These are phyloP conservation scores for Eulemur albifrons DNA, from an alignment of 2,797 vertebrate species.

Conservation along the genomic window DNA sequence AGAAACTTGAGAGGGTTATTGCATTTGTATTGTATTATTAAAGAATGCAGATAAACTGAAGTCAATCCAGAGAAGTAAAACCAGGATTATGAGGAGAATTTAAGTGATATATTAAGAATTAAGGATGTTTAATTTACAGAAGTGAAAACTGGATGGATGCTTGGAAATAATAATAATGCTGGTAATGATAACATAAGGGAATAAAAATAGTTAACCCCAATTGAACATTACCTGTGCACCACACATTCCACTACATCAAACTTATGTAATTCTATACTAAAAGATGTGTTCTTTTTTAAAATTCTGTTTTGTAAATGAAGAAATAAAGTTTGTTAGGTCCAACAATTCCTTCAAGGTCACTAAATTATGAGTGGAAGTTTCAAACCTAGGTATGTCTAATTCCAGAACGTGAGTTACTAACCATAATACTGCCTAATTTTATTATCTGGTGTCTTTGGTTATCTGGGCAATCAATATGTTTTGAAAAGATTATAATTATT, in stretches of 20 bases:
- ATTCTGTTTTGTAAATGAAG: background rate
- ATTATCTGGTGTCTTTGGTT: background rate
- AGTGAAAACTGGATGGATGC: background rate
- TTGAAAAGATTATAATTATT: background rate
- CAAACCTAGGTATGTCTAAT: background rate
- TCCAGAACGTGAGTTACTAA: background rate
- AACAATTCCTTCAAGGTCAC: background rate
- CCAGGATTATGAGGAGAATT: background rate
- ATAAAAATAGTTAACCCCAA: background rate
- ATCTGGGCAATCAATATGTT: background rate
- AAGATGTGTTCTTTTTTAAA: background rate
- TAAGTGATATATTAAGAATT: background rate
- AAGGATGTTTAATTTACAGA: background rate
- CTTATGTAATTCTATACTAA: background rate
- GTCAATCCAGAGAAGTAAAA: background rate
- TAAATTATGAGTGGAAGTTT: background rate
- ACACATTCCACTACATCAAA: background rate
- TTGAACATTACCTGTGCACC: background rate
- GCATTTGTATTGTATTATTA: background rate
- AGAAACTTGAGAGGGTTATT: background rate
- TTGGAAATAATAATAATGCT: background rate
- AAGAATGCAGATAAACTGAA: background rate
- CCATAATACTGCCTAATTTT: background rate
- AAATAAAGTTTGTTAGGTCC: background rate
- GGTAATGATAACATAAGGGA: background rate